These are phyloP conservation scores for Archocentrus centrarchus DNA, from an alignment of 2,113 vertebrate genomes.

Conservation along the genomic window DNA sequence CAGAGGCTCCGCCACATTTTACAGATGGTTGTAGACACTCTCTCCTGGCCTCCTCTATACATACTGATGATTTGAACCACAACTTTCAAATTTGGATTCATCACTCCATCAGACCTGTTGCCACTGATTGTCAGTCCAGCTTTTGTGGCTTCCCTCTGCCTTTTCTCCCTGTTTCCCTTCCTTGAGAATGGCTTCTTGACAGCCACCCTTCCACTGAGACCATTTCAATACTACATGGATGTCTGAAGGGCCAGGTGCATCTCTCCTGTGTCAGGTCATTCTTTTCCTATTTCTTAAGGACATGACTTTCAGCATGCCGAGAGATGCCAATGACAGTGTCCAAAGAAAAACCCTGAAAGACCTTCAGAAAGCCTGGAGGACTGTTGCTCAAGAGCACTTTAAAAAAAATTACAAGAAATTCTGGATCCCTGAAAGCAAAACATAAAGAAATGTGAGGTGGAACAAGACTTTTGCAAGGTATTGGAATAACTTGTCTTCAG, in stretches of 20 bases:
- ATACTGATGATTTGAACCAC: not conserved
- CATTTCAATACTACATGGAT: not conserved
- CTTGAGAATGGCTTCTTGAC: not conserved
- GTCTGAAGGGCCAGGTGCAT: not conserved
- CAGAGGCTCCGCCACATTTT: too few species aligned
- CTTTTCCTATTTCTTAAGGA: not conserved
- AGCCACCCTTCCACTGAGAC: too few species aligned
- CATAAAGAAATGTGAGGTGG: too few species aligned
- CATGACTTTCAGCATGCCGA: not conserved
- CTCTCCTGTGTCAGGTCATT: not conserved
- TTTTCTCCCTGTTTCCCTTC: not conserved
- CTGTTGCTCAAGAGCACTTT: too few species aligned
- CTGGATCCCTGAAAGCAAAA: too few species aligned
- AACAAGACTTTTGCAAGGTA: not conserved
- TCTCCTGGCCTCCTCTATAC: too few species aligned
- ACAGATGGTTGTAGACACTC: too few species aligned
- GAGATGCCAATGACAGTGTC: not conserved
- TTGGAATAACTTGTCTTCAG: not conserved
- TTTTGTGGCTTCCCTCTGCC: not conserved
- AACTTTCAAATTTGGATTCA: not conserved
- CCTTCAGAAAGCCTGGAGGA: not conserved
- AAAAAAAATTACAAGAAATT: too few species aligned
- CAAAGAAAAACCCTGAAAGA: not conserved
- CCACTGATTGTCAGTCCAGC: not conserved
- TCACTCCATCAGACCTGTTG: not conserved